Evolutionary conservation across 2,888 invertebrate genomes (phyloP), one percentile per base, ranked within the genome.

Genomic region (Ceramica pisi): DNA sequence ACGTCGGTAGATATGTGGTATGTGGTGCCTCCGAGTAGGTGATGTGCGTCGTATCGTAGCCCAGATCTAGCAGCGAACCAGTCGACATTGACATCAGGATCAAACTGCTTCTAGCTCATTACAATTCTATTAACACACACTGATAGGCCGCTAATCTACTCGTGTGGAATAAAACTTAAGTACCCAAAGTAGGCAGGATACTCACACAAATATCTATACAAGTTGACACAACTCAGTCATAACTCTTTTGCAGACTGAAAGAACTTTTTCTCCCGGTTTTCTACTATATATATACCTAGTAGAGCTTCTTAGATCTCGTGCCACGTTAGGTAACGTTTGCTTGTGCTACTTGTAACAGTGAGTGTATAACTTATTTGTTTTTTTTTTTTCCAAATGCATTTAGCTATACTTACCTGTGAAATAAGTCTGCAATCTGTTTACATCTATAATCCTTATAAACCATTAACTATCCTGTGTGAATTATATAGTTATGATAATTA

Each of bases 41-140:
- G 16, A 31, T 35, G 38, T 38, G 38, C 19, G 5, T 26, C 14
- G 4, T 50, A 23, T 71, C 48, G 26, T 12, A 56, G 35, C 60
- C 60, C 55, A 69, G 64, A 35, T 69, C 53, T 50, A 48, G 9
- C 12, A 35, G 48, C 26, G 35, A 46, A 57, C 55, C 48, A 50
- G 64, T 70, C 23, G 44, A 26, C 74, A 74, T 69, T 75, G 75
- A 75, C 75, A 61, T 46, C 35, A 26, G 35, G 48, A 35, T 44
- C 26, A 7, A 59, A 53, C 21, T 41, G 23, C 68, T 38, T 23
- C 38, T 16, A 41, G n/a, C 51, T 59, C 46, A 56, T 41, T 65
- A 48, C 59, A 60, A 60, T 70, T 48, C n/a, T 46, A 68, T 41
- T 19, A 69, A 23, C 61, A 35, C 26, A 4, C 57, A 16, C 19